These are phyloP conservation scores for Hemaris fuciformis DNA, from an alignment of 2,888 invertebrate species.

Conservation along the genomic window DNA sequence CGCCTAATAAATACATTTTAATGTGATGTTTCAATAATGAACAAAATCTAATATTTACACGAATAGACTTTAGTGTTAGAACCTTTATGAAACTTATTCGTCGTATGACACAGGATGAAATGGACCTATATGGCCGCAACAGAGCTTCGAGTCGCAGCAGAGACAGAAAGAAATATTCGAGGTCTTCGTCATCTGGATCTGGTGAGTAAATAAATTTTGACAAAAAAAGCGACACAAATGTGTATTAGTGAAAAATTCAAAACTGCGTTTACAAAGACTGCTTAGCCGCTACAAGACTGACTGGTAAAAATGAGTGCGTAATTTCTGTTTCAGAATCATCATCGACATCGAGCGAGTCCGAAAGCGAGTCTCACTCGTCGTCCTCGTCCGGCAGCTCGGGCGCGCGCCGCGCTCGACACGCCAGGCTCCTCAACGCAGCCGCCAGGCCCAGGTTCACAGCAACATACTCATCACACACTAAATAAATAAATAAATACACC, in stretches of 20 bases:
- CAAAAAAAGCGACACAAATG: background rate
- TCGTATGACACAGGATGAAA: constrained; percentile 73
- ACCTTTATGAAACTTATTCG: too few species aligned
- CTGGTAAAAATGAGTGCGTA: background rate
- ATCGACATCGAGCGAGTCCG: constrained; percentile 73
- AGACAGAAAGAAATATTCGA: constrained; percentile 73
- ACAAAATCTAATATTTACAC: too few species aligned
- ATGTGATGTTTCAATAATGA: too few species aligned
- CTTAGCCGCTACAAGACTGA: background rate
- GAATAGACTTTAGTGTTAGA: too few species aligned
- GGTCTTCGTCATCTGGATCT: constrained; percentile 76
- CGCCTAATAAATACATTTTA: too few species aligned
- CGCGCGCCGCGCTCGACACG: constrained; percentile 67
- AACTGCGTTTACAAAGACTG: background rate
- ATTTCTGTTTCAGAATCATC: constrained; percentile 60
- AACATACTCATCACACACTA: too few species aligned
- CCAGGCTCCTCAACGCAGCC: constrained; percentile 68
- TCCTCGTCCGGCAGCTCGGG: constrained; percentile 75
- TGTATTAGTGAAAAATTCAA: background rate
- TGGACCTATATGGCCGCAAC: constrained; percentile 69
- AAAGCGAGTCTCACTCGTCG: constrained; percentile 75
- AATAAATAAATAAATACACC: too few species aligned
- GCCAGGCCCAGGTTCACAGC: constrained; percentile 60
- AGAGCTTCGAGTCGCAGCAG: constrained; percentile 58
- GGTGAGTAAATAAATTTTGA: constrained; percentile 39